These are phyloP conservation scores for Drosophila niveifrons DNA, from an alignment of 2,888 invertebrate species.

Conservation along the genomic window DNA sequence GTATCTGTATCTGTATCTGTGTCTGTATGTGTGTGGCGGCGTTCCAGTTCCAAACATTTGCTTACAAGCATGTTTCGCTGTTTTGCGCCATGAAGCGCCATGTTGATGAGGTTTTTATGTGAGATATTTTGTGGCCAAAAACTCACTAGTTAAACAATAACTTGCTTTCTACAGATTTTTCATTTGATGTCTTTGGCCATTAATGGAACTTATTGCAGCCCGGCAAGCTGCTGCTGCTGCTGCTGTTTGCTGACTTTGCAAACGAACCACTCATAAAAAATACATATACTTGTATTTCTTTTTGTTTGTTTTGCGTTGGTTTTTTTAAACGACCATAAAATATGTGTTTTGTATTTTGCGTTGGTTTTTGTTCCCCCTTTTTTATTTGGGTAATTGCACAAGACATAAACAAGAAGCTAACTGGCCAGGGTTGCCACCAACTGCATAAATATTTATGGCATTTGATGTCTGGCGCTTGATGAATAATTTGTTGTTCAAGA, in stretches of 20 bases:
- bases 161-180: slow-evolving; percentile 37
- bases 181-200: slow-evolving; percentile 50
- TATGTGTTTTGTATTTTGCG: slow-evolving; percentile 10
- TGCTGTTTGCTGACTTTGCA: slow-evolving; percentile 40
- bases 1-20: slow-evolving; percentile 45
- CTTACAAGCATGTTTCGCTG: slow-evolving; percentile 80
- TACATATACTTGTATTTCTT: slow-evolving; percentile 7
- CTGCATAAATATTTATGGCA: slow-evolving; percentile 9
- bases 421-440: slow-evolving; percentile 44
- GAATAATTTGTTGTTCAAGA: slow-evolving; percentile 9
- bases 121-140: slow-evolving; percentile 15
- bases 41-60: slow-evolving; percentile 78
- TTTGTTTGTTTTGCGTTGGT: slow-evolving; percentile 11
- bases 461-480: not conserved
- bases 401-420: slow-evolving; percentile 39
- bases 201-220: slow-evolving; percentile 51
- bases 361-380: not conserved
- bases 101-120: slow-evolving; percentile 40
- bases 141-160: slow-evolving; percentile 31
- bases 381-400: slow-evolving; percentile 54
- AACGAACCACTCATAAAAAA: slow-evolving; percentile 49
- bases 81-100: slow-evolving; percentile 64
- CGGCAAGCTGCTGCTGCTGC: not conserved
- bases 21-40: slow-evolving; percentile 52
- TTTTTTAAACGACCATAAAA: slow-evolving; percentile 40